Base-by-base conservation (phyloP, 2,113 vertebrate species). In the Tetrao urogallus region DNA sequence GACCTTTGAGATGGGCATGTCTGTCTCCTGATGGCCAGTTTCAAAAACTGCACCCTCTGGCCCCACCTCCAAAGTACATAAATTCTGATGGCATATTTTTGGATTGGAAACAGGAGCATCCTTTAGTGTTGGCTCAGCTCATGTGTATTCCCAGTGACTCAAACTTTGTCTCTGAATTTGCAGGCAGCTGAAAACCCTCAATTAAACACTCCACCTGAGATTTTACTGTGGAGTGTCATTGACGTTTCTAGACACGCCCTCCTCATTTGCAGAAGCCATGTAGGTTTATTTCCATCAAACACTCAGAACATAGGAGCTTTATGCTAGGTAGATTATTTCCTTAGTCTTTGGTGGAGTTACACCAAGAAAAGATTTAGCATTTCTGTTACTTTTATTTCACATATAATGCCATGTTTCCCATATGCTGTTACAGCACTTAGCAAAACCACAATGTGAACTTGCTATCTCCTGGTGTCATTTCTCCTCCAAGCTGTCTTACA, bases 161-260 rank as follows among this genome's bases (percentile, higher is more conserved):
- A 85, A 81, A 91, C 69, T 92, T 86, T 74, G 40, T 50, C 82
- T 84, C 61, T 93, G 73, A 56, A 90, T 94, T 90, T 94, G 45
- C 73, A 94, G 76, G 82, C 6, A 2, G n/a, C 80, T 5, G 19
- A 94, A 92, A 94, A 61, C 80, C 90, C 73, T 93, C 91, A 95
- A 88, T 95, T 95, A 96, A 95, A 70, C 58, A 81, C 82, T 95
- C 58, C 38, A 77, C 70, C 82, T 91, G 66, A 96, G 73, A 94
- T 71, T 42, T 81, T 93, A 86, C 76, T 88, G 86, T 4, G 1
- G 73, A 93, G 82, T 92, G 93, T 94, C 88, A 50, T 24, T 97
- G 93, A 93, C 82, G 86, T 95, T 93, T 92, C 90, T 79, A 92
- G 93, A 72, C 66, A 88, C 92, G 90, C 92, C 92, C 73, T 78